Conservation (phyloP, 37 sponge, comb jelly and placozoan species). For the Oopsacas minuta region DNA sequence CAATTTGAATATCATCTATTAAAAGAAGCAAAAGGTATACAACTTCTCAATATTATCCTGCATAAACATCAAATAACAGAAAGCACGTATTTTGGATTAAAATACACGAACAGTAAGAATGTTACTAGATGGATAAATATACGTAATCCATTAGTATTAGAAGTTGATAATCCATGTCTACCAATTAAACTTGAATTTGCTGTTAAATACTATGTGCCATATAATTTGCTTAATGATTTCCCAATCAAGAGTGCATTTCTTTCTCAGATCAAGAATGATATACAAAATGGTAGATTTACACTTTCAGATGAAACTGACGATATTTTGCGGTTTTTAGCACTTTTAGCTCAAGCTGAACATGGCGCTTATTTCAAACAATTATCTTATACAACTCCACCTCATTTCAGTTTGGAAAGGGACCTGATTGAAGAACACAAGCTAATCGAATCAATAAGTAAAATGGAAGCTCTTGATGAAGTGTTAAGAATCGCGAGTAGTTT, state of each 20-base stretch:
- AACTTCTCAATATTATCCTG: not conserved
- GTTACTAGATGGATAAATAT: not conserved
- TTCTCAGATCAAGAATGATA: not conserved
- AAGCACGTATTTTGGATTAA: not conserved
- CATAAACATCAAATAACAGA: not conserved
- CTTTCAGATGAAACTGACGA: not conserved
- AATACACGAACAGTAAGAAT: not conserved
- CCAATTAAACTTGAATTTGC: conserved; percentile 3
- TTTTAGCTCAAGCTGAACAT: conserved; percentile 8
- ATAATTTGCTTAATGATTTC: not conserved
- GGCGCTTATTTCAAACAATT: not conserved
- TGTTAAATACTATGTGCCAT: not conserved
- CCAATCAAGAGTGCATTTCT: not conserved
- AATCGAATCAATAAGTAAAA: not conserved
- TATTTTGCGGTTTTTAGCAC: not conserved
- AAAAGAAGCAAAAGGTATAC: not conserved
- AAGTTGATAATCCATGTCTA: not conserved
- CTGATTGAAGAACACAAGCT: conserved; percentile 9
- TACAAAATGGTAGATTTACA: not conserved
- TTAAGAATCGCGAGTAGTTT: not conserved
- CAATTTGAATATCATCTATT: not conserved
- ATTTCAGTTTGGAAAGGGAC: not conserved
- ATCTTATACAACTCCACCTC: not conserved
- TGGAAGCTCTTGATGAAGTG: conserved; percentile 16
- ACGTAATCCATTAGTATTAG: not conserved